Evolutionary conservation across 2,113 vertebrate species (phyloP), one percentile per base, ranked within the genome.

Genomic region (Sebastes schlegelii): DNA sequence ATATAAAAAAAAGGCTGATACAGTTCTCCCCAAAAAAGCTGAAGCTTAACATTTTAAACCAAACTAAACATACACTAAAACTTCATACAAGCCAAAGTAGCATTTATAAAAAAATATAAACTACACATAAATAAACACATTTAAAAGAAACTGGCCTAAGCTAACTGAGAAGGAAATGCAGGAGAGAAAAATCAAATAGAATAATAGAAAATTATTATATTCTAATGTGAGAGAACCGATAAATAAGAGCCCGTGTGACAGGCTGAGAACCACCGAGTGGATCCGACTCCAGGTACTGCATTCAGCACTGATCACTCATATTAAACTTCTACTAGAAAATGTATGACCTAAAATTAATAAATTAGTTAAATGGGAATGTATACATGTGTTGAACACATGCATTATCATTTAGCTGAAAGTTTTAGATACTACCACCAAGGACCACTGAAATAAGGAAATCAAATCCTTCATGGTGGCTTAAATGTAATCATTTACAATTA

Each of bases 321-420:
- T 7, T 68, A 51, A 67, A 45, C 17, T 1, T 17, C 34, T 34
- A 34, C 34, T 34, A 34, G 0, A 34, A 79, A 40, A 58, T 68
- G 0, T 14, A 34, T 70, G 4, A 71, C 3, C 5, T 57, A 51
- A 71, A 63, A 57, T 17, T 72, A 8, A 58, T 49, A 23, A 9
- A 66, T 69, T 0, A 34, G n/a, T 51, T 14, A 19, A 61, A 70
- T n/a, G 11, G 77, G 55, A 82, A 84, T 84, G 81, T 75, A 48
- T 57, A 78, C 51, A 63, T 63, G 45, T 49, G n/a, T 14, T 26
- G 17, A 46, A 73, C 55, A 62, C 8, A 57, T 26, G 14, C 7
- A 64, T 19, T 8, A 14, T 55, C 4, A 42, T 49, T 4, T 55
- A 17, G 12, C 45, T 72, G 45, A 52, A 84, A 69, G 34, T 34